Conservation (phyloP, 2,797 vertebrate species). For the Enteromius paludinosus region DNA sequence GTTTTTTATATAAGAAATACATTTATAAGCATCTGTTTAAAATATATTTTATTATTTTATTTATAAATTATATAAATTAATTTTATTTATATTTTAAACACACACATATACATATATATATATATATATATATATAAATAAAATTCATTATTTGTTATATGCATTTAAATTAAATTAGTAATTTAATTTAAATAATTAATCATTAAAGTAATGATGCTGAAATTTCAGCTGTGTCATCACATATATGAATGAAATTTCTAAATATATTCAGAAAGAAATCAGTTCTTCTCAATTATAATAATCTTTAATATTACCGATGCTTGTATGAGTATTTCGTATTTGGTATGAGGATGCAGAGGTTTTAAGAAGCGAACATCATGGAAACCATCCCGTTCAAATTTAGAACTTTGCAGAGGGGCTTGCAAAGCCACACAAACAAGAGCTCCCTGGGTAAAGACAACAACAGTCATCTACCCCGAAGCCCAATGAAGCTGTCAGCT, state of each 20-base stretch:
- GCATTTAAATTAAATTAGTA: too few species aligned
- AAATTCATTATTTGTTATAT: too few species aligned
- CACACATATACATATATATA: too few species aligned
- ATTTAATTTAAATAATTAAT: too few species aligned
- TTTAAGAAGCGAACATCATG: not conserved
- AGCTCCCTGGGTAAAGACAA: slow-evolving; percentile 64
- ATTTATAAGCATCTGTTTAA: not conserved
- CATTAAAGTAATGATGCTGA: not conserved
- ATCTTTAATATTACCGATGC: not conserved
- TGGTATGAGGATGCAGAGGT: not conserved
- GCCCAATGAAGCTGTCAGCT: slow-evolving; percentile 58
- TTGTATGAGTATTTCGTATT: not conserved
- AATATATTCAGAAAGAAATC: not conserved
- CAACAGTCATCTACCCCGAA: slow-evolving; percentile 61
- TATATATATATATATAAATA: too few species aligned
- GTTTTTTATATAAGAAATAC: not conserved
- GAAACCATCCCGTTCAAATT: slow-evolving; percentile 14
- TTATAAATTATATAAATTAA: too few species aligned
- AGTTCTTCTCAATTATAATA: not conserved
- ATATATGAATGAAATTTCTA: not conserved
- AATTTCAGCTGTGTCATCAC: not conserved
- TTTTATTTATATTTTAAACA: too few species aligned
- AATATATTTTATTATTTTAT: not conserved
- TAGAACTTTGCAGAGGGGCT: slow-evolving; percentile 52
- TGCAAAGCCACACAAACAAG: slow-evolving; percentile 51